Base-by-base conservation (phyloP, 2,888 invertebrate species). In the Antitype chi region DNA sequence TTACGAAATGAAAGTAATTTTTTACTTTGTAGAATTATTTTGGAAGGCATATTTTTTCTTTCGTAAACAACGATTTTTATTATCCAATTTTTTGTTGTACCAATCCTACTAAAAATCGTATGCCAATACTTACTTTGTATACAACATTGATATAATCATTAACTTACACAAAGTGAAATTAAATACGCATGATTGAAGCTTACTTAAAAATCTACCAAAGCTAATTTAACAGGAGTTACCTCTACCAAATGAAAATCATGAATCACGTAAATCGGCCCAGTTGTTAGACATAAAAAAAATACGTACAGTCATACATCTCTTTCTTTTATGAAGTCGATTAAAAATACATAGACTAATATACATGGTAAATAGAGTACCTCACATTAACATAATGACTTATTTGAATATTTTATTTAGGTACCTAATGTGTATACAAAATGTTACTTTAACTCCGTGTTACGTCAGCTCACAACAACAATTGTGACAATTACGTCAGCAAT, bases 341-440 rank as follows among this genome's bases (percentile, higher is more conserved):
- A 38, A 5, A 38, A 38, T 25, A 63, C 43, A 43, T 23, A 13
- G 20, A 38, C 8, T 4, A 38, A 28, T 47, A 28, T 47, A 49
- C 0, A n/a, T 49, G 11, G 28, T 11, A 23, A 63, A 57, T 52
- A 23, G 25, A 62, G 59, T 72, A 20, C 38, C 13, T 43, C 7
- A 43, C 20, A 63, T 77, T 74, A 49, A 52, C 32, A 63, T 71
- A 59, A 74, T 74, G 49, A 52, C 32, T 55, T 71, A 78, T 53
- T 59, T 67, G 6, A 64, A 52, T 52, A 64, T 38, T 53, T 43
- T 5, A 43, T 52, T n/a, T n/a, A n/a, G n/a, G 20, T 25, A 43
- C 9, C 1, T 25, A 73, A 57, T 57, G 53, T n/a, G 7, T n/a
- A n/a, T 70, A 13, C 43, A 2, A 52, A 70, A 20, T 32, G 17